A percentile compares a stretch with the other conserved stretches of the same genome.
Conservation (phyloP, 2,113 vertebrate genomes). For the Toxotes jaculatrix region DNA sequence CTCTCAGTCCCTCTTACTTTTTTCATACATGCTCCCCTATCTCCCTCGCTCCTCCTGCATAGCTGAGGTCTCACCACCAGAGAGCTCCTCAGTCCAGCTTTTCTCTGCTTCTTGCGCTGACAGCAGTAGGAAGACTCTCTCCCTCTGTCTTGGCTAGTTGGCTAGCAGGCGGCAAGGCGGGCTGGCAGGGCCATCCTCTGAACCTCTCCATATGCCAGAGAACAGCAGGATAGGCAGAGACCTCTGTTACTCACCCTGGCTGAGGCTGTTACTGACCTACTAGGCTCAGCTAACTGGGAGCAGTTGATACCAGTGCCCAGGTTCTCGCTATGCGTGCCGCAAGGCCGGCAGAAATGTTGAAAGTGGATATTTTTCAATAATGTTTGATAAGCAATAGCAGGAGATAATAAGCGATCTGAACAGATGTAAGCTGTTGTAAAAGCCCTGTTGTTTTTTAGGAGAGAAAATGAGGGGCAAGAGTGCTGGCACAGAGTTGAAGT, state of each 20-base stretch:
- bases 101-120: constrained; percentile 50
- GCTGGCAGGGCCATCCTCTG: constrained; percentile 74
- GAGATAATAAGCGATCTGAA: constrained; percentile 44
- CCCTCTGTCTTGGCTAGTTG: constrained; percentile 72
- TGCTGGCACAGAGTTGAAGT: constrained; percentile 67
- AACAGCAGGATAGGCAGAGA: constrained; percentile 79
- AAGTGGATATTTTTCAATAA: constrained; percentile 47
- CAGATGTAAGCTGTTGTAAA: constrained; percentile 66
- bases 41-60: constrained; percentile 61
- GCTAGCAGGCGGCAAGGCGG: constrained; percentile 62
- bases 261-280: constrained; percentile 71
- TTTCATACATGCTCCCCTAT: constrained; percentile 40
- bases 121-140: constrained; percentile 48
- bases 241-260: constrained; percentile 72
- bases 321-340: constrained; percentile 33
- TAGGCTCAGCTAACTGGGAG: constrained; percentile 70
- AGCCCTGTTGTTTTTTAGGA: constrained; percentile 56
- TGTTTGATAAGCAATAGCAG: constrained; percentile 58
- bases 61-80: constrained; percentile 77
- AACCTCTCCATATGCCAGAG: constrained; percentile 78
- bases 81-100: constrained; percentile 81
- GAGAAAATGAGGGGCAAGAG: constrained; percentile 63
- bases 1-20: constrained; percentile 58
- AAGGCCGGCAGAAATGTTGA: constrained; percentile 35
- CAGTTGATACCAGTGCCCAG: constrained; percentile 42